Evolutionary conservation across 2,797 vertebrate genomes (phyloP).

Genomic region (Oreortyx pictus): DNA sequence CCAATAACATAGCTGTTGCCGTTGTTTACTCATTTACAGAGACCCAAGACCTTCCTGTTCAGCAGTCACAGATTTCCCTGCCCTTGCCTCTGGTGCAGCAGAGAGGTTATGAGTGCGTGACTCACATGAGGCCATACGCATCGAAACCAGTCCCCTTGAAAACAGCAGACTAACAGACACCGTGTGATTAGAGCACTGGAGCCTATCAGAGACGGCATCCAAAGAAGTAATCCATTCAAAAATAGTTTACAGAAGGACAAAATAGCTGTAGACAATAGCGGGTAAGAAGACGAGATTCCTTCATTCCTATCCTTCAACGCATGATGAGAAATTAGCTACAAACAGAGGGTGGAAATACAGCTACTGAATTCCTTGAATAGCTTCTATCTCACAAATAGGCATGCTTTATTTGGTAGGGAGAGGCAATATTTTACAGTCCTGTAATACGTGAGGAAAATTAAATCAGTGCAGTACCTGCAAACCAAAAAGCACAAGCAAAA

Average conservation of each 20-base stretch:
- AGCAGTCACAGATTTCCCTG: background rate
- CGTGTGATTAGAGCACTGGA: background rate
- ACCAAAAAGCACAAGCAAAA: conserved; percentile 10
- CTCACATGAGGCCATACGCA: background rate
- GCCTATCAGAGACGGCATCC: background rate
- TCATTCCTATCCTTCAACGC: background rate
- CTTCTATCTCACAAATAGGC: background rate
- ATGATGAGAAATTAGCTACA: background rate
- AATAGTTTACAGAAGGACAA: background rate
- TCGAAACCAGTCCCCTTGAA: background rate
- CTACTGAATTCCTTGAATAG: background rate
- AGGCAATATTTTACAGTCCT: background rate
- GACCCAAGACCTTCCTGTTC: background rate
- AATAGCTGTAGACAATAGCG: background rate
- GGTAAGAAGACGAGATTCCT: background rate
- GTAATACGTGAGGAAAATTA: background rate
- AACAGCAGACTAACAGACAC: background rate
- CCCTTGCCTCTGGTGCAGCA: background rate
- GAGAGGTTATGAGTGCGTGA: background rate
- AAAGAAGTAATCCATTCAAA: background rate
- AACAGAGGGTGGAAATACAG: background rate
- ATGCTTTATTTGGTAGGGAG: background rate
- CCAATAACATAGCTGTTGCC: background rate
- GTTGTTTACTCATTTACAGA: background rate
- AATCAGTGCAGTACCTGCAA: background rate